Evolutionary conservation across 2,797 vertebrate genomes (phyloP).

Genomic region (Danio tinwini): DNA sequence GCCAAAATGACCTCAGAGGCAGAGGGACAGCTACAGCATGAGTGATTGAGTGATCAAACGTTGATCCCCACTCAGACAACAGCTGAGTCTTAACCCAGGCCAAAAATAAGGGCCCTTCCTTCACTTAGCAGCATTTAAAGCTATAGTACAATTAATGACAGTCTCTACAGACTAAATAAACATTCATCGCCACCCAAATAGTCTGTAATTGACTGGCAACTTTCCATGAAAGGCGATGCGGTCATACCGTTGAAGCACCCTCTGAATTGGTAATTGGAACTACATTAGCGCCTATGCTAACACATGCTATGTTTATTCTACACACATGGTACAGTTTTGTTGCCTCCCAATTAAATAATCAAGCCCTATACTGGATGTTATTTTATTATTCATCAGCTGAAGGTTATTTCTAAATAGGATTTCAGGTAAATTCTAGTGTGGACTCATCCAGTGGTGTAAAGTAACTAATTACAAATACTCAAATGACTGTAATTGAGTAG

Average conservation of each 20-base stretch:
- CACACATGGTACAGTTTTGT: too few relatives aligned
- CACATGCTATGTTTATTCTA: too few relatives aligned
- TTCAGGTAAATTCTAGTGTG: not conserved
- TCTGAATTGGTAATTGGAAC: not conserved
- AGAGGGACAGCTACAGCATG: constrained; percentile 11
- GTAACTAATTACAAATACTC: too few relatives aligned
- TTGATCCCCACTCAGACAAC: constrained; percentile 71
- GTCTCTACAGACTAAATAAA: constrained; percentile 7
- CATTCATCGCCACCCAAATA: constrained; percentile 1
- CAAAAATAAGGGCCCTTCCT: constrained; percentile 74
- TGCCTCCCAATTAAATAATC: too few relatives aligned
- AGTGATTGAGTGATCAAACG: constrained; percentile 37
- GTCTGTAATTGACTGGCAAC: constrained; percentile 2
- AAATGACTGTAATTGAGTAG: too few relatives aligned
- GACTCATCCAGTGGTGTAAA: too few relatives aligned
- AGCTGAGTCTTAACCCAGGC: constrained; percentile 74
- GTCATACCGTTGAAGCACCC: not conserved
- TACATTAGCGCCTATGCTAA: not conserved
- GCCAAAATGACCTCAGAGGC: constrained; percentile 35
- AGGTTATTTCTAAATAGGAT: not conserved
- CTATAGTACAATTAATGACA: constrained; percentile 52
- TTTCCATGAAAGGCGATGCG: constrained; percentile 13
- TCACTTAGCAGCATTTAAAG: constrained; percentile 64
- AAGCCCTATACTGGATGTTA: too few relatives aligned
- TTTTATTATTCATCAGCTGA: not conserved